Base-by-base conservation (phyloP, 2,797 vertebrate genomes). In the Oreochromis grahami region DNA sequence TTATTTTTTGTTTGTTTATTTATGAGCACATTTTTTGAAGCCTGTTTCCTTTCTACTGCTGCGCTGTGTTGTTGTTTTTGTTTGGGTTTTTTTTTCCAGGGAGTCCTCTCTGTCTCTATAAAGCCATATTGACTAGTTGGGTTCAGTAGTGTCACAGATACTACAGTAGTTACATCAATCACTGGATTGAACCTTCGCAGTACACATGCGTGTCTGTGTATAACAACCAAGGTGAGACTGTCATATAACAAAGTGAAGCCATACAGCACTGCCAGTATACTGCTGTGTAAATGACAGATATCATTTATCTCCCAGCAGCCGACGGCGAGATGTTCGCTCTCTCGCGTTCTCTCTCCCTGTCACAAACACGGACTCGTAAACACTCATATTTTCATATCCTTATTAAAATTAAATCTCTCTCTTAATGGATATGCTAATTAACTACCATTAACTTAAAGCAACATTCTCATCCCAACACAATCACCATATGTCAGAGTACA, bases 181-280 rank as follows among this genome's bases (percentile, higher is more conserved):
- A 82, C 52, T 24, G 58, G 26, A 77, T n/a, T 48, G n/a, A 19
- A 88, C 83, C 77, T 77, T 76, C 34, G 9, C 41, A 3, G 43
- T 14, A 29, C 36, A 51, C 51, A 10, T 80, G 76, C 4, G 32
- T 19, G 34, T 43, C 34, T 70, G 78, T 32, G 38, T 53, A 9
- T 77, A 74, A 84, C 60, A 83, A 79, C 80, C 76, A 84, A 91
- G 85, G 86, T 90, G 85, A 89, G 72, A 84, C 48, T 74, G 79
- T 82, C 88, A 78, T 76, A 78, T 55, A 81, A 80, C 84, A 90
- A 87, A 90, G 84, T 78, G 84, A 79, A 86, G 77, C 81, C 82
- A 82, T 86, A 83, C 53, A 86, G 58, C 78, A 65, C 82, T 84
- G 84, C 63, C 77, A 84, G 77, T 48, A 65, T n/a, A 63, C 86